phyloP scores from a whole-genome alignment of 1,140 invertebrate species.

The Drosophila santomea region DNA sequence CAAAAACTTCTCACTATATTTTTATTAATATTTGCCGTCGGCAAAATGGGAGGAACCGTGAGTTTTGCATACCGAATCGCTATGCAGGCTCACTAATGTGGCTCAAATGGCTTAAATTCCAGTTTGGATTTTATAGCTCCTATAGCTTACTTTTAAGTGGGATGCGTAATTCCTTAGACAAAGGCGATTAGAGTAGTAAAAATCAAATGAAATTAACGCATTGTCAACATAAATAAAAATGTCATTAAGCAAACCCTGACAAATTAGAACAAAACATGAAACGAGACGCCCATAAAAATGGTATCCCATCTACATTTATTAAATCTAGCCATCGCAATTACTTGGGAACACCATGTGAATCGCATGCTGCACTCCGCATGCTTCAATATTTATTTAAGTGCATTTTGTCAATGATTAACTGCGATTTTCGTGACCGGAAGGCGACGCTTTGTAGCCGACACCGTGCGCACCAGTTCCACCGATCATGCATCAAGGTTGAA shows the following conservation, averaged over 20 bases:
- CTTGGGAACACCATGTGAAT: not conserved
- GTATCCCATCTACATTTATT: not conserved
- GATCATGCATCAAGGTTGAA: constrained; percentile 40
- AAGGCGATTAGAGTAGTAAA: constrained; percentile 36
- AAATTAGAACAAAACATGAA: constrained; percentile 38
- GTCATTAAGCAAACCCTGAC: constrained; percentile 29
- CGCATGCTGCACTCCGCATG: constrained; percentile 3
- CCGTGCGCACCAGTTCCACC: constrained; percentile 44
- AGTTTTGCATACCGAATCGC: constrained; percentile 12
- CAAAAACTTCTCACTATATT: constrained; percentile 57
- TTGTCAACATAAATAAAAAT: constrained; percentile 35
- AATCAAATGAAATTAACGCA: constrained; percentile 30
- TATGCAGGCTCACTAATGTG: constrained; percentile 16
- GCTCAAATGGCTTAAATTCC: constrained; percentile 9
- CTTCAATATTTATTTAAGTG: constrained; percentile 42
- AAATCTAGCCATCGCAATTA: not conserved
- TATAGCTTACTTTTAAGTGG: constrained; percentile 2
- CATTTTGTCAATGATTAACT: constrained; percentile 44
- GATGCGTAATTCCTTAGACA: constrained; percentile 32
- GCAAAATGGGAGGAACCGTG: constrained; percentile 23
- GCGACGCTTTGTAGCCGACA: constrained; percentile 64
- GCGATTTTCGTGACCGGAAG: constrained; percentile 67
- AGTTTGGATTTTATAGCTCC: constrained; percentile 34
- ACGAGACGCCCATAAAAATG: constrained; percentile 17
- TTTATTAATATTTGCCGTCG: constrained; percentile 60